Conservation (phyloP, 2,113 vertebrate species). For the Tenebrosternarchus preto region DNA sequence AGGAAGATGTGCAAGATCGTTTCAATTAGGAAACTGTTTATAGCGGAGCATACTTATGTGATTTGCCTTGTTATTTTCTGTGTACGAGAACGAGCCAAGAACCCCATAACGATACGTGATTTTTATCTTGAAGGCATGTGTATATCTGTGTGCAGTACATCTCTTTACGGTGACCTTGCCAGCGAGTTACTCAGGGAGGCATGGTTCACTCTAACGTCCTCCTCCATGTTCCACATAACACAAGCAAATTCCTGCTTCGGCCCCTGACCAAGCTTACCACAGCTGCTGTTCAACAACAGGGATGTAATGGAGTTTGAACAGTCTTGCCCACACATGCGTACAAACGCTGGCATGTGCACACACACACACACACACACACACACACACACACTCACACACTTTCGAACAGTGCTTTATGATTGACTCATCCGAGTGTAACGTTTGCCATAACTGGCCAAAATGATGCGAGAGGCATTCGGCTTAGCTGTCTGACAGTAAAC, state of each 20-base stretch:
- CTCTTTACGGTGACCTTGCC: constrained; percentile 20
- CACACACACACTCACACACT: no score
- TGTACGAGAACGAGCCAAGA: constrained; percentile 52
- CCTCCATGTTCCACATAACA: not conserved
- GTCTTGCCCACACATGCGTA: not conserved
- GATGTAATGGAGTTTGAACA: not conserved
- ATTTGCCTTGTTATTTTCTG: constrained; percentile 58
- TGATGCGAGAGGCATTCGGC: constrained; percentile 32
- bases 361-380: not conserved
- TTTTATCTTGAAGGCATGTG: constrained; percentile 39
- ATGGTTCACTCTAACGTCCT: not conserved
- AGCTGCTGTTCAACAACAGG: not conserved
- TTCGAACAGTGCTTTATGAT: constrained; percentile 6
- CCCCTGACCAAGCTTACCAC: no score
- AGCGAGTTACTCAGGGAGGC: not conserved
- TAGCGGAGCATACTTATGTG: constrained; percentile 56
- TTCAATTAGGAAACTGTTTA: constrained; percentile 66
- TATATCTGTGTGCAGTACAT: constrained; percentile 30
- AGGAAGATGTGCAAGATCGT: constrained; percentile 63
- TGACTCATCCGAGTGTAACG: constrained; percentile 21
- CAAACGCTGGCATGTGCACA: no score
- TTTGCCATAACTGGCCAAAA: constrained; percentile 54
- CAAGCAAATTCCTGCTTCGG: no score
- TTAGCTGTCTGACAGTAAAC: constrained; percentile 44
- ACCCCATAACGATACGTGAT: constrained; percentile 47